Base-by-base conservation (phyloP, 2,113 vertebrate species). In the Chunga burmeisteri region DNA sequence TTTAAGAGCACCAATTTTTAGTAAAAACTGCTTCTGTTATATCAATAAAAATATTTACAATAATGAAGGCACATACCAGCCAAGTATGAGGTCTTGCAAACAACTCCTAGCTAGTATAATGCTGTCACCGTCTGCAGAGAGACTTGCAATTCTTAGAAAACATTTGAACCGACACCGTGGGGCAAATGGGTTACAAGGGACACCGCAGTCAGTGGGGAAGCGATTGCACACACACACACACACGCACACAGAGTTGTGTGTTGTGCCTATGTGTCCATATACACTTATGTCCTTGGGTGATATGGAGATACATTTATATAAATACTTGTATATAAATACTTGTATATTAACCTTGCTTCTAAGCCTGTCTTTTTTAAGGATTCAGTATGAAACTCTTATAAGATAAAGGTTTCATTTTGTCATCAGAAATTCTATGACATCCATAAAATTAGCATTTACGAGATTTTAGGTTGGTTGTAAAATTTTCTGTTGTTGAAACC, bases 381-480 rank as follows among this genome's bases (percentile, higher is more conserved):
- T 81, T 81, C 32, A 58, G 29, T 61, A 71, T 61, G 81, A 70
- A 94, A 47, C 42, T 84, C 4, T 42, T 34, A 8, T 59, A 68
- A 83, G 65, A 87, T 32, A 59, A 72, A 12, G 14, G n/a, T 81
- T 86, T 79, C 9, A 32, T 38, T 56, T 77, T 95, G 78, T 94
- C 86, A 95, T 91, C 79, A 92, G 73, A 77, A 81, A 77, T 81
- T 93, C 92, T 94, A n/a, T 88, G 63, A 88, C 47, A 13, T 78
- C 29, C 81, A 65, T 85, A 73, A 92, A 96, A 81, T 75, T 68
- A 71, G 26, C 47, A 70, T 95, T 85, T 83, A 58, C 3, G 6
- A 78, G 72, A 63, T 81, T 92, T 56, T 68, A 80, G 27, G 38
- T 82, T 44, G 13, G 29, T 50, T 82, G 81, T 74, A 88, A 95